phyloP scores from a whole-genome alignment of 2,113 vertebrate species.

The Alces alces region DNA sequence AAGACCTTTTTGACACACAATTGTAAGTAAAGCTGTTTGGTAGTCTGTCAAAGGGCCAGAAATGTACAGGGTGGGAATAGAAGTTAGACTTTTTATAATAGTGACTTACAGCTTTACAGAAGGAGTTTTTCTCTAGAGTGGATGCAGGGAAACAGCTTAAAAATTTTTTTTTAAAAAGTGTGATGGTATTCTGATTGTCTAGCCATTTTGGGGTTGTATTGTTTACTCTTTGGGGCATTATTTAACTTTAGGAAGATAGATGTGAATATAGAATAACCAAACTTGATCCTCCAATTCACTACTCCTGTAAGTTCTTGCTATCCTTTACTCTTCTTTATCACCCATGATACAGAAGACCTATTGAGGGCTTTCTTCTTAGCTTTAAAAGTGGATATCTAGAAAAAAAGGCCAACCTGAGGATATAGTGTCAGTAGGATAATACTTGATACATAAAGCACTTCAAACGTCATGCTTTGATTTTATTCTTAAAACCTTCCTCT shows the following conservation, averaged over 20 bases:
- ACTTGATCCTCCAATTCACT: neutral
- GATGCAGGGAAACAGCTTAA: neutral
- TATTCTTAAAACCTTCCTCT: neutral
- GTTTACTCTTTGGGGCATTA: neutral
- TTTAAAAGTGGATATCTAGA: neutral
- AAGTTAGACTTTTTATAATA: neutral
- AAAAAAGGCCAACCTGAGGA: constrained; percentile 1
- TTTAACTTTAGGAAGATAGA: constrained; percentile 1
- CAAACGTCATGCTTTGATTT: neutral
- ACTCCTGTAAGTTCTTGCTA: neutral
- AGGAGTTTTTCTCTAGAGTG: neutral
- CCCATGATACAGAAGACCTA: neutral
- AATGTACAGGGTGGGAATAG: neutral
- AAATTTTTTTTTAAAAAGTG: neutral
- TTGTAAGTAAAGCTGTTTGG: neutral
- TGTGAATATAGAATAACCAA: constrained; percentile 4
- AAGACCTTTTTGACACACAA: neutral
- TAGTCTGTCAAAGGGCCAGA: neutral
- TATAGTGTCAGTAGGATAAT: neutral
- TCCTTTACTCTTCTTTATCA: neutral
- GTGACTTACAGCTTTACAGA: neutral
- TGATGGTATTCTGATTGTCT: neutral
- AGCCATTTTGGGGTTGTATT: neutral
- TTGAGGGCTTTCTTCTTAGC: neutral
- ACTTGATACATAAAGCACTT: neutral